Conservation (phyloP, 2,113 vertebrate species). For the Macrotis lagotis region DNA sequence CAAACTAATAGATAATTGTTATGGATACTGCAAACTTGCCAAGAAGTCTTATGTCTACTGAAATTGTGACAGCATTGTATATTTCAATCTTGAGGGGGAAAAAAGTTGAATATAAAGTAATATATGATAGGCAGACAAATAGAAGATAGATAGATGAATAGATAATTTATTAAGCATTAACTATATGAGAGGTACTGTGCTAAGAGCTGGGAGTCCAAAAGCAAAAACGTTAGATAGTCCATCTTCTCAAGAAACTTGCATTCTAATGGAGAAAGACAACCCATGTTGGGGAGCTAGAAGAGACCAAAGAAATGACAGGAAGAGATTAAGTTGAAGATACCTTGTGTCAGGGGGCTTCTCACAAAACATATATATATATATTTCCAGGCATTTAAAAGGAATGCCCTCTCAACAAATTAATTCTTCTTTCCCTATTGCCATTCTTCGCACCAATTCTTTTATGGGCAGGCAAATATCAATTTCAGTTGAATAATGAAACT, state of each 20-base stretch:
- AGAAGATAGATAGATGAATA: neutral
- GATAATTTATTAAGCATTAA: neutral
- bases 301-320: neutral
- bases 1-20: neutral
- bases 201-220: neutral
- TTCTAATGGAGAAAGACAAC: neutral
- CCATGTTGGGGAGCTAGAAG: neutral
- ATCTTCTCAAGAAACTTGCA: neutral
- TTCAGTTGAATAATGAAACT: neutral
- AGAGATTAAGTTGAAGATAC: neutral
- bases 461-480: neutral
- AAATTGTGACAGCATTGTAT: neutral
- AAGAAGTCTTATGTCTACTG: neutral
- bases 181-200: neutral
- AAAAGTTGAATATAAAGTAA: neutral
- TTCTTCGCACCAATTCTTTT: neutral
- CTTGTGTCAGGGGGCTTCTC: neutral
- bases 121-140: neutral
- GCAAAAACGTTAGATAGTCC: neutral
- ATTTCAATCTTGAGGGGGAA: neutral
- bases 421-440: neutral
- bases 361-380: neutral
- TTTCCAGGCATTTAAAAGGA: neutral
- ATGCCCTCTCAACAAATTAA: neutral
- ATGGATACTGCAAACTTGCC: neutral